Base-by-base conservation (phyloP, 2,888 invertebrate species). In the Cartodere bifasciata region DNA sequence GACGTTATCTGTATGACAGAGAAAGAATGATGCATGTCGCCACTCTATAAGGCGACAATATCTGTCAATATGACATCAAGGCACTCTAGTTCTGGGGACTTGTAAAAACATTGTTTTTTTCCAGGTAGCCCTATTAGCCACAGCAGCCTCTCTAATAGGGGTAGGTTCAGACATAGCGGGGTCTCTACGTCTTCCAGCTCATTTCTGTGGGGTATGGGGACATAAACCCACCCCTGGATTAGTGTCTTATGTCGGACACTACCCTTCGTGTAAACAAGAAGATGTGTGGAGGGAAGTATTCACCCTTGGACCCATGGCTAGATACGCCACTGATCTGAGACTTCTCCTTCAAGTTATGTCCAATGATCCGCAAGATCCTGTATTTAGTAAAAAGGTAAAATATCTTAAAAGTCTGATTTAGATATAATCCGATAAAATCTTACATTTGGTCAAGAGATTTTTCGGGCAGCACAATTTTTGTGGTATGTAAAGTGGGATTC, bases 171-270 rank as follows among this genome's bases (percentile, higher is more conserved):
- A 94, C 53, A 80, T 92, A 29, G 88, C 83, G 1, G 92, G 92
- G 1, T 90, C 88, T 3, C 75, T 87, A 9, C 68, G 92, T 28
- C 68, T 92, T 48, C 92, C 92, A 1, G 77, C 87, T 2, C 81
- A 84, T 70, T 91, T 86, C 57, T 87, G 83, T 49, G 92, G 92
- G 13, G 72, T 92, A 32, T 92, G 80, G 63, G 91, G 91, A n/a
- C 90, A 92, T 55, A 91, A 90, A 51, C 84, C 90, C 0, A 75
- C 83, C 23, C 75, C 79, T 2, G 70, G 70, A 42, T 65, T 70
- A 3, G 62, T 81, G 3, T 73, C 78, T 1, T 61, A 68, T 34
- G 63, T 68, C 45, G 82, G 81, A 1, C 82, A 83, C 45, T 67
- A 72, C 36, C 83, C 83, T 2, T 67, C 67, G 33, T 69, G 73